Percentiles rank a stretch among this genome's conserved stretches.
Evolutionary conservation across 2,888 invertebrate species (phyloP).

Genomic region (Nezara viridula): DNA sequence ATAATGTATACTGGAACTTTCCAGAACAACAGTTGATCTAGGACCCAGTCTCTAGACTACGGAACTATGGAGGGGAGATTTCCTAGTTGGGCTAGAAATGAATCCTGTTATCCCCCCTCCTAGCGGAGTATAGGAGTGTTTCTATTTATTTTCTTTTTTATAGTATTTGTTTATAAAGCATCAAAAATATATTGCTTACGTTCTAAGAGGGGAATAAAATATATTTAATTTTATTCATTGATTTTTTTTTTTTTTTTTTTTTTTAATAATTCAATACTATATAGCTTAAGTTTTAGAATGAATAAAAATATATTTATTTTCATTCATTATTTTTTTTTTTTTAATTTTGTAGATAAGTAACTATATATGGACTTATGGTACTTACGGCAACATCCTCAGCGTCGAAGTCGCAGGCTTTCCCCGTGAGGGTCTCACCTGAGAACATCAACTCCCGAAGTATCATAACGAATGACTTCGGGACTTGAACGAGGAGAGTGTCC

Average conservation of each 20-base stretch:
- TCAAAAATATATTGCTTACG: not conserved
- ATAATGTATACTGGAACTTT: not conserved
- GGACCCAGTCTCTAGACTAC: too few species aligned
- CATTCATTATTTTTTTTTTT: not conserved
- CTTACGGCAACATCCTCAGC: constrained; percentile 61
- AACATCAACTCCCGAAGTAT: constrained; percentile 48
- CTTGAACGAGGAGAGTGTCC: constrained; percentile 58
- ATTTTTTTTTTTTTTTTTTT: not conserved
- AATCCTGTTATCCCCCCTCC: not conserved
- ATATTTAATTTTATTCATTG: not conserved
- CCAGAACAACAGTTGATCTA: not conserved
- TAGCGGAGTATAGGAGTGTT: not conserved
- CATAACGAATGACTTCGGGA: constrained; percentile 59
- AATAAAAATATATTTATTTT: not conserved
- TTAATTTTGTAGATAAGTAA: too few species aligned
- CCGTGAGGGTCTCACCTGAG: constrained; percentile 63
- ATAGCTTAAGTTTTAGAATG: not conserved
- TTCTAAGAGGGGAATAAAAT: not conserved
- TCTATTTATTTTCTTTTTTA: not conserved
- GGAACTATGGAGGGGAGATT: not conserved
- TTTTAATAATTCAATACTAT: not conserved
- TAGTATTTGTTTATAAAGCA: not conserved
- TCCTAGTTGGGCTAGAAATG: not conserved
- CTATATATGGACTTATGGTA: not conserved
- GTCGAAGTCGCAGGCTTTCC: constrained; percentile 63